Base-by-base conservation (phyloP, 2,113 vertebrate species). In the Equus quagga region DNA sequence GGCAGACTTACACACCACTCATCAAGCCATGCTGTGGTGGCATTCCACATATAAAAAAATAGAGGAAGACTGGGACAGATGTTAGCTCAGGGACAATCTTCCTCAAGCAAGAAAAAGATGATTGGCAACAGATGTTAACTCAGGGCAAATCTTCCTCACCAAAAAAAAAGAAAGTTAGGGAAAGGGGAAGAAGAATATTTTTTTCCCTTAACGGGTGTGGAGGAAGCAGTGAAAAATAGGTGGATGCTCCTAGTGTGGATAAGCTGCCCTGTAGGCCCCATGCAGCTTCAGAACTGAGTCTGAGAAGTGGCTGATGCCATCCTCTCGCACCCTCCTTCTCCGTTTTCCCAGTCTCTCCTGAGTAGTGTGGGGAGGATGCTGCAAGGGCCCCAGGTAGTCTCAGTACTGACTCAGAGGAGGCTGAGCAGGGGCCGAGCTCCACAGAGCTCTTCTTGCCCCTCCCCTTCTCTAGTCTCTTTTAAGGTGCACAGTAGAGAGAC, bases 211-310 rank as follows among this genome's bases (percentile, higher is more conserved):
- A 2, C 3, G 19, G 36, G 26, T 46, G 65, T 51, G 17, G 11
- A 28, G n/a, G 44, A 6, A 24, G 28, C 64, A 33, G 78, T 58
- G 51, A 41, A 80, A n/a, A 73, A 49, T 0, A 58, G 26, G 56
- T n/a, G 56, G 44, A 7, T 54, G 54, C 33, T 31, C 24, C 56
- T 0, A 5, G 15, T 23, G 41, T 0, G 9, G 51, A 8, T 58
- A 44, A 72, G 65, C 2, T 18, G 65, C 28, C 3, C 2, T 3
- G 8, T 49, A 56, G 2, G 7, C 8, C 8, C 78, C 0, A 5
- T 3, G 17, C 46, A 17, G 14, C 46, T 90, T 76, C 58, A 8
- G 44, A 44, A 33, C 44, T 26, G 33, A 78, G 58, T n/a, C 62
- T 23, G 3, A 54, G 75, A 60, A 36, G 13, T 5, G 21, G 23